Percentiles rank a stretch among this genome's conserved stretches.
Conservation (phyloP, 2,888 invertebrate genomes). For the Oeneis ivallda region DNA sequence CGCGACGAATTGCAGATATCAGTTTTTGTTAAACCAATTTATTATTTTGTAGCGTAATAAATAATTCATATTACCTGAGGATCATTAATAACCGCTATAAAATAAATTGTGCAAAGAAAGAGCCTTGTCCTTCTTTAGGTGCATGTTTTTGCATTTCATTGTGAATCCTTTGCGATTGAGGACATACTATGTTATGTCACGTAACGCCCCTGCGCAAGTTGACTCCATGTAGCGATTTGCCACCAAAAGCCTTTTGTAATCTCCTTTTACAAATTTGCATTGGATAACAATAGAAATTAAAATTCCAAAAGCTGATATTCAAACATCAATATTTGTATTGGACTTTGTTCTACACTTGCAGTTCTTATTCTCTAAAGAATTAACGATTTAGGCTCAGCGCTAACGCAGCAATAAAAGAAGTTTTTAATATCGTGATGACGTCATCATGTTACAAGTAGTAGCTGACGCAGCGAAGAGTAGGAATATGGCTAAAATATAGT, state of each 20-base stretch:
- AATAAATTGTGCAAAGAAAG: slow-evolving; percentile 26
- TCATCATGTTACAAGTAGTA: too few species aligned
- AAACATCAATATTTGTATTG: background rate
- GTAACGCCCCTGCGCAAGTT: slow-evolving; percentile 29
- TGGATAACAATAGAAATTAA: slow-evolving; percentile 8
- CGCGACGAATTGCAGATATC: too few species aligned
- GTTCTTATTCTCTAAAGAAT: background rate
- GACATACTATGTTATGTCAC: slow-evolving; percentile 36
- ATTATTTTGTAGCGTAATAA: too few species aligned
- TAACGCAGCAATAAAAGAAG: background rate
- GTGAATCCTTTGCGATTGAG: slow-evolving; percentile 32
- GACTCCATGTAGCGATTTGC: slow-evolving; percentile 25
- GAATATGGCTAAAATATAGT: too few species aligned
- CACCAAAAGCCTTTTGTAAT: slow-evolving; percentile 31
- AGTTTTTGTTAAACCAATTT: too few species aligned
- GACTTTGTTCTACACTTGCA: too few species aligned
- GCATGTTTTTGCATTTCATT: slow-evolving; percentile 36
- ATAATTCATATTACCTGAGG: background rate
- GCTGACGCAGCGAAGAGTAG: too few species aligned
- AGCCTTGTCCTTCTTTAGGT: slow-evolving; percentile 37
- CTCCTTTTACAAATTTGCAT: background rate
- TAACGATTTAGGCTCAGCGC: background rate
- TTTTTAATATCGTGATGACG: too few species aligned
- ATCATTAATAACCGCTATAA: slow-evolving; percentile 13
- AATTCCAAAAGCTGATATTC: background rate